Evolutionary conservation across 1,140 invertebrate species (phyloP).

Genomic region (Hydropsyche tenuis): DNA sequence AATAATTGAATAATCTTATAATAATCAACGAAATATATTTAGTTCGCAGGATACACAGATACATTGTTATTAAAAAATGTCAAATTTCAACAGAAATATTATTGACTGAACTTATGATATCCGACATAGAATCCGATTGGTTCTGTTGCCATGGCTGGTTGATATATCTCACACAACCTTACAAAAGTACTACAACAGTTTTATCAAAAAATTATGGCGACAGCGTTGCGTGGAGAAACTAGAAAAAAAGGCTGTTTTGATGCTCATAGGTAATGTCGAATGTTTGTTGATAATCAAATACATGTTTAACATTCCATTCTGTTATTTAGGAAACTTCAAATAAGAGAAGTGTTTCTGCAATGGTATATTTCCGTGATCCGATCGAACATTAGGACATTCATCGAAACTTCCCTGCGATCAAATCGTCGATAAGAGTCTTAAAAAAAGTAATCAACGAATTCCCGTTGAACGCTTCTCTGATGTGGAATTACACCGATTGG

Average conservation of each 20-base stretch:
- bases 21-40: not conserved
- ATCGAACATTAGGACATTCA: not conserved
- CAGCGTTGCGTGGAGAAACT: conserved; percentile 39
- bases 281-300: too few species aligned
- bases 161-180: conserved; percentile 39
- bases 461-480: conserved; percentile 29
- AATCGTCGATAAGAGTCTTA: not conserved
- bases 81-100: conserved; percentile 39
- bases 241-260: conserved; percentile 37
- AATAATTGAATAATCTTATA: too few species aligned
- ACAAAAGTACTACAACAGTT: conserved; percentile 25
- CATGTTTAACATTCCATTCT: not conserved
- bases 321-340: conserved; percentile 36
- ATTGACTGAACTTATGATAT: conserved; percentile 40
- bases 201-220: conserved; percentile 41
- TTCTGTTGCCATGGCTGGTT: conserved; percentile 47
- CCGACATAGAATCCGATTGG: conserved; percentile 41
- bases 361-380: conserved; percentile 22
- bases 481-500: conserved; percentile 22
- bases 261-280: conserved; percentile 41
- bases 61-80: conserved; percentile 28
- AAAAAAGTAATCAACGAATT: conserved; percentile 34
- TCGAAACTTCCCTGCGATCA: conserved; percentile 1
- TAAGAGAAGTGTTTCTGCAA: conserved; percentile 41
- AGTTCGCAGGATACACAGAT: conserved; percentile 45